Percentiles rank a stretch among this genome's conserved stretches.
Conservation (phyloP, 2,888 invertebrate genomes). For the Linyphia triangularis region DNA sequence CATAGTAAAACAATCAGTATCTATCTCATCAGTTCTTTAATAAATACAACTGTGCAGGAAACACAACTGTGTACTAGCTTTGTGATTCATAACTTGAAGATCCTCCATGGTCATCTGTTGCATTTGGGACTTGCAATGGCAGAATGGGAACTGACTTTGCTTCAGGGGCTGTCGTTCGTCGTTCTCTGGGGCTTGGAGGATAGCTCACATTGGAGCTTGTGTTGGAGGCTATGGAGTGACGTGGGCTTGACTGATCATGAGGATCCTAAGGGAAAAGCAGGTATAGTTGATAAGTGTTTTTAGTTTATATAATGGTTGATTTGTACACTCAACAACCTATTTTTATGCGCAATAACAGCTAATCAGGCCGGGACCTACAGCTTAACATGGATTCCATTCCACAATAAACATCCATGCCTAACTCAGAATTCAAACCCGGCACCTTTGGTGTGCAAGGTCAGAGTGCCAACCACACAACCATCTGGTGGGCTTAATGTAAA, state of each 20-base stretch:
- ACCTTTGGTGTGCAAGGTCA: too few species aligned
- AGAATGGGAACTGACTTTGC: slow-evolving; percentile 67
- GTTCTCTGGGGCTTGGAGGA: slow-evolving; percentile 81
- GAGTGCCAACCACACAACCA: too few species aligned
- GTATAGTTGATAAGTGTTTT: neutral
- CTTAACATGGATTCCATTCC: too few species aligned
- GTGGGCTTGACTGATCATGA: slow-evolving; percentile 82
- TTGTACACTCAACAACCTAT: too few species aligned
- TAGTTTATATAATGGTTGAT: neutral
- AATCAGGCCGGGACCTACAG: too few species aligned
- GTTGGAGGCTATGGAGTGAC: slow-evolving; percentile 87
- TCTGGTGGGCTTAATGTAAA: too few species aligned
- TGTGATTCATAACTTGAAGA: slow-evolving; percentile 75
- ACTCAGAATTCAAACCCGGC: too few species aligned
- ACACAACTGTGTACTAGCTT: slow-evolving; percentile 71
- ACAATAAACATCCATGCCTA: too few species aligned
- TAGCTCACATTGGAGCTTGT: slow-evolving; percentile 88
- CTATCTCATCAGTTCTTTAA: too few species aligned
- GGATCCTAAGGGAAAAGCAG: slow-evolving; percentile 42
- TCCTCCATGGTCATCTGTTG: slow-evolving; percentile 62
- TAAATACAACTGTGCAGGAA: too few species aligned
- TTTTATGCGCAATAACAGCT: too few species aligned
- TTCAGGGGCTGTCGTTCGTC: slow-evolving; percentile 65
- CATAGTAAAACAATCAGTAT: too few species aligned
- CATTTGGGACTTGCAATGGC: slow-evolving; percentile 57